Conservation (phyloP, 2,888 invertebrate genomes). For the Sphaeridia pumilis region DNA sequence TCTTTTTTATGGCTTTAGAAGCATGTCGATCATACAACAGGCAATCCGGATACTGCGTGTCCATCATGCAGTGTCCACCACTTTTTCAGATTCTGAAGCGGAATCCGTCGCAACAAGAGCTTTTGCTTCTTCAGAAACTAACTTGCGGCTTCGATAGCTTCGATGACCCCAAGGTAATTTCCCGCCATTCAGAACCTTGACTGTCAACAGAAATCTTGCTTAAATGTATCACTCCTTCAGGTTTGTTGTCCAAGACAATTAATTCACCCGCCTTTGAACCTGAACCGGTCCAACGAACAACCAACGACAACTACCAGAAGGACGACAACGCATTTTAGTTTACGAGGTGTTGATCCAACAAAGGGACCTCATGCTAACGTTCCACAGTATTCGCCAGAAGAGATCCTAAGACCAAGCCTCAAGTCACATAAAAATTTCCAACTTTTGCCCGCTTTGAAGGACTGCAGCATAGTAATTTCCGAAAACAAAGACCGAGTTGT, state of each 20-base stretch:
- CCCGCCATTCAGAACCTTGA: too few species aligned
- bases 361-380: not conserved
- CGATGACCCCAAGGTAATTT: conserved; percentile 15
- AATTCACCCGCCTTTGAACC: not conserved
- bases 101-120: not conserved
- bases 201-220: too few species aligned
- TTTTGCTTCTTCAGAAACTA: conserved; percentile 13
- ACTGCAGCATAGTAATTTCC: conserved; percentile 1
- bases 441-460: not conserved
- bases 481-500: conserved; percentile 5
- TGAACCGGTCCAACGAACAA: too few species aligned
- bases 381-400: not conserved
- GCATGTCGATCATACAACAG: conserved; percentile 19
- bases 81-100: conserved; percentile 5
- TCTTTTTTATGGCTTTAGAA: conserved; percentile 12
- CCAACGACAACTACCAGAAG: not conserved
- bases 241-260: not conserved
- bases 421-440: not conserved
- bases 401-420: not conserved
- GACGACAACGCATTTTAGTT: not conserved
- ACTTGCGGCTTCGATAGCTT: conserved; percentile 20
- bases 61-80: conserved; percentile 14
- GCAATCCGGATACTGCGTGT: conserved; percentile 14
- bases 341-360: not conserved
- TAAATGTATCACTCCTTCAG: conserved; percentile 1